Evolutionary conservation across 2,888 invertebrate genomes (phyloP).

Genomic region (Standfussiana lucernea): DNA sequence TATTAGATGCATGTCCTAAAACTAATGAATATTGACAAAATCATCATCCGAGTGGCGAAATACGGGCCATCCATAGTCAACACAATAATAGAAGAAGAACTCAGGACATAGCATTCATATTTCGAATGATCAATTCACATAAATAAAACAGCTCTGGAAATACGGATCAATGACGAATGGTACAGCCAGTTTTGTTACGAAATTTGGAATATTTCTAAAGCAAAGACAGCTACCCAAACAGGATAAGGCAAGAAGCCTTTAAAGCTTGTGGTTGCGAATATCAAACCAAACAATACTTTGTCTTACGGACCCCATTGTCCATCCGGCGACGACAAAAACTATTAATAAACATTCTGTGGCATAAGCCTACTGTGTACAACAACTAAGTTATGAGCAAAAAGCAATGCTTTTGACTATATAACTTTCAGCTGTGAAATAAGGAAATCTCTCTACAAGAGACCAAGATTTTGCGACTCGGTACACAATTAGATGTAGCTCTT

Average conservation of each 20-base stretch:
- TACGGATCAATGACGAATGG: neutral
- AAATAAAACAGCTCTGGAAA: neutral
- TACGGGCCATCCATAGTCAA: neutral
- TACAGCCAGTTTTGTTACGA: neutral
- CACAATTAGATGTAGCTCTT: neutral
- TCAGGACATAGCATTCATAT: neutral
- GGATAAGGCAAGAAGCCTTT: neutral
- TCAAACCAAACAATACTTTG: slow-evolving; percentile 4
- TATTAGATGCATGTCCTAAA: neutral
- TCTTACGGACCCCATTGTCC: neutral
- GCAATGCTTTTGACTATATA: neutral
- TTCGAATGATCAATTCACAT: neutral
- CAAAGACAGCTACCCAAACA: neutral
- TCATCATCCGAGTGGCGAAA: neutral
- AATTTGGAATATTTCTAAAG: too few relatives aligned
- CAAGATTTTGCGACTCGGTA: neutral
- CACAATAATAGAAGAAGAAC: neutral
- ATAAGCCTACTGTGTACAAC: neutral
- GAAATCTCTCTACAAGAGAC: neutral
- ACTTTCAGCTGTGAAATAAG: neutral
- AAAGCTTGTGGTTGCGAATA: neutral
- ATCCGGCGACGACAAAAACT: slow-evolving; percentile 11
- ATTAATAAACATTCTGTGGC: slow-evolving; percentile 9
- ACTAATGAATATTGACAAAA: neutral
- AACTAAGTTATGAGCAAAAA: slow-evolving; percentile 15